Base-by-base conservation (phyloP, 2,113 vertebrate species). In the Pituophis catenifer region DNA sequence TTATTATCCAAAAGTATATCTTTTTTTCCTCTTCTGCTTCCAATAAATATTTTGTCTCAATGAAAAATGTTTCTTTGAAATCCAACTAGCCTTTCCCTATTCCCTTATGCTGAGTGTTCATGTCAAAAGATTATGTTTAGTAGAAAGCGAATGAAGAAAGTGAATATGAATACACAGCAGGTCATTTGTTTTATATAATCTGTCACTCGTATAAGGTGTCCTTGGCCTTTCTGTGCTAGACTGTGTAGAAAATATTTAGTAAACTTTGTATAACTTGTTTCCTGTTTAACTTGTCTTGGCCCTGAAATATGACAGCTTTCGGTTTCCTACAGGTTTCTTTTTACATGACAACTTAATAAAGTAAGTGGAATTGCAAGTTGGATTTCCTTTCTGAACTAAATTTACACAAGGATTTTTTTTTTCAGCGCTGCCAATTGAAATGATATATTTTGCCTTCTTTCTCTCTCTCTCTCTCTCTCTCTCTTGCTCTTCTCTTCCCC, bases 361-460 rank as follows among this genome's bases (percentile, higher is more conserved):
- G 17, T 86, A 21, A 75, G 15, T 5, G 15, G 3, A 59, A 91
- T 12, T 93, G 12, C 1, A 3, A 50, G 33, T 29, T 53, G 19
- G 92, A 62, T 54, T 93, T 94, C 70, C 1, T 17, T 90, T 81
- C 3, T 6, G 24, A 26, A 55, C 3, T 24, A 53, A 23, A 21
- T 44, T 58, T 24, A 58, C 91, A 53, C 13, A 88, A 26, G 1
- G 91, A 90, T 93, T 55, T 0, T 0, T 0, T 0, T n/a, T 1
- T 3, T 8, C 5, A 86, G 1, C 13, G 0, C 23, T 53, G 50
- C 9, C 38, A 13, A 0, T 1, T 87, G 10, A 1, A 12, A 58
- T 57, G 0, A 38, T 50, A 17, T 29, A 65, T 52, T 52, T 90
- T 65, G 50, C 59, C 48, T 90, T 52, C 44, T 52, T 52, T 8